Base-by-base conservation (phyloP, 2,888 invertebrate genomes). In the Clusia tigrina region DNA sequence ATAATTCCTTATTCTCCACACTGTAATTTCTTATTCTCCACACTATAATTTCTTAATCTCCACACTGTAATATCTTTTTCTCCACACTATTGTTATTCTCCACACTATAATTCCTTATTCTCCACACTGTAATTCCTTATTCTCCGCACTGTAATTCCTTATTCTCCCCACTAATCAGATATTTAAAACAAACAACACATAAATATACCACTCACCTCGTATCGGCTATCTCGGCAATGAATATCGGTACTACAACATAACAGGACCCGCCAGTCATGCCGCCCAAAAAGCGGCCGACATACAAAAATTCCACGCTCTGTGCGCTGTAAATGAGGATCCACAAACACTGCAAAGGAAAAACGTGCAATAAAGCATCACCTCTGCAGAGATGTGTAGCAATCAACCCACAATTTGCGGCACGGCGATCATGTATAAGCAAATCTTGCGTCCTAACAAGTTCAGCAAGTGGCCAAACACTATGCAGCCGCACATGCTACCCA, bases 211-310 rank as follows among this genome's bases (percentile, higher is more conserved):
- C 73, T 71, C 63, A 83, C 83, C 69, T 67, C 17, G 73, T 72
- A 46, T 81, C 78, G 1, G 82, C 78, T 5, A 83, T 76, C 69
- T 83, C 83, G 5, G 81, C 77, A 2, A 83, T 74, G 38, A 74
- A 83, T 2, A 83, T 73, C 9, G 83, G 81, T 0, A 83, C 59
- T 0, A 76, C 69, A 42, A 80, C 55, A 51, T 78, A 81, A 0
- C 77, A 68, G 0, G 78, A 81, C 9, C 83, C 84, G 1, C 83
- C 81, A 0, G 80, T 76, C 20, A 80, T 69, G 1, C 83, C 83
- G 2, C 75, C 76, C 0, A 81, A 65, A 42, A 79, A 73, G 1
- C 83, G 74, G 0, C 77, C 81, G 1, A 74, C 70, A 67, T 81
- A 83, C 1, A 83, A 63, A 25, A 70, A 77, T 2, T 70, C 71